These are phyloP conservation scores for Diabrotica balteata DNA, from an alignment of 2,888 invertebrate genomes.

Conservation along the genomic window DNA sequence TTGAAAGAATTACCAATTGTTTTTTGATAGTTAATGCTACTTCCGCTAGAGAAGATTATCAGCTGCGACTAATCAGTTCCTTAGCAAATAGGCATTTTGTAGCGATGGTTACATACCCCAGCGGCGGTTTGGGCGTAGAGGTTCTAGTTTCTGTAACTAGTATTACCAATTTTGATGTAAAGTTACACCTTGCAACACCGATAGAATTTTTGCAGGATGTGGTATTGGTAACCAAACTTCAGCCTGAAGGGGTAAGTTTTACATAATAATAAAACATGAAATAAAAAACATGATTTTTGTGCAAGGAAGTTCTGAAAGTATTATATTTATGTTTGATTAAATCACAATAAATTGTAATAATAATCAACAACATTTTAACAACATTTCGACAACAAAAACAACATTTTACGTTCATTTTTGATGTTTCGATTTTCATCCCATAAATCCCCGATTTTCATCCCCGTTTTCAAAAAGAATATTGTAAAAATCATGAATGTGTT, in stretches of 20 bases:
- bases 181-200: constrained; percentile 76
- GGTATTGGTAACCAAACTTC: constrained; percentile 71
- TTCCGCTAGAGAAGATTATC: constrained; percentile 74
- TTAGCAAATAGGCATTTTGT: constrained; percentile 75
- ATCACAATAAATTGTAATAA: no score
- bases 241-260: constrained; percentile 67
- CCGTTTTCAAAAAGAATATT: no score
- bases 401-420: no score
- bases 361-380: no score
- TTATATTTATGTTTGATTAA: no score
- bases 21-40: constrained; percentile 79
- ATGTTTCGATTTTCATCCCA: no score
- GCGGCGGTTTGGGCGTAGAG: constrained; percentile 75
- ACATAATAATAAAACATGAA: no score
- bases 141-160: constrained; percentile 69
- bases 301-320: no score
- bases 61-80: constrained; percentile 75
- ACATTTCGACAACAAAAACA: no score
- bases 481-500: no score
- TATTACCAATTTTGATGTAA: constrained; percentile 75
- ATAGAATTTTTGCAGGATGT: constrained; percentile 73
- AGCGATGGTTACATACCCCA: constrained; percentile 74
- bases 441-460: no score
- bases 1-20: constrained; percentile 74
- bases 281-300: no score